Evolutionary conservation across 1,140 invertebrate species (phyloP), one percentile per base, ranked within the genome.

Genomic region (Lethrus apterus): DNA sequence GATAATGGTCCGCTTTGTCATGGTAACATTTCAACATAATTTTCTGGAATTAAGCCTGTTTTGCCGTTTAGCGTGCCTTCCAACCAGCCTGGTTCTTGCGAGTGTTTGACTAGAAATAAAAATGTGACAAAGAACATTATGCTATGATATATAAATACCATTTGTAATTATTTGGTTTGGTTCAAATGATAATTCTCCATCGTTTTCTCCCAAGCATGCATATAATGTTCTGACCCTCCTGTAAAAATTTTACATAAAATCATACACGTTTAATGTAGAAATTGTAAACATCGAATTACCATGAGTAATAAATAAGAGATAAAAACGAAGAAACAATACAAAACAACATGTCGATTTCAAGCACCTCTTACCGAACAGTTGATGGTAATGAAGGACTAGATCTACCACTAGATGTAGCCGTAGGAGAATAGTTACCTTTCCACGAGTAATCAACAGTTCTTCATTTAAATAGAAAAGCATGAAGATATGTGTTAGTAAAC

Each of bases 91-190:
- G 93, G 93, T 71, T 98, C 94, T 54, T 84, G 79, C 10, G 91
- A 95, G 50, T 80, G 78, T 61, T 84, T 79, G 50, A 97, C 91
- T 94, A 69, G 31, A 77, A 75, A 60, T 51, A 43, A 59, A 9
- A 42, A 42, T 14, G 17, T 26, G n/a, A n/a, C 17, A 15, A 38
- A 19, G 9, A 38, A 18, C 21, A 20, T 38, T 19, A n/a, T 26
- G 5, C n/a, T 26, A 7, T 26, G 23, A 26, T 26, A 26, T n/a
- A 7, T 26, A 7, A 26, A 21, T 13, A 94, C 92, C 93, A 79
- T 96, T 92, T 47, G 86, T 89, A 56, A 98, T 94, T 55, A 98
- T 93, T 78, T 95, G 88, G 78, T 97, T 97, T 51, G 93, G 92
- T 75, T 96, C 92, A 77, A 98, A 98, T 26, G 93, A 96, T 50